Base-by-base conservation (phyloP, 2,113 vertebrate genomes). In the Psilopogon haemacephalus region DNA sequence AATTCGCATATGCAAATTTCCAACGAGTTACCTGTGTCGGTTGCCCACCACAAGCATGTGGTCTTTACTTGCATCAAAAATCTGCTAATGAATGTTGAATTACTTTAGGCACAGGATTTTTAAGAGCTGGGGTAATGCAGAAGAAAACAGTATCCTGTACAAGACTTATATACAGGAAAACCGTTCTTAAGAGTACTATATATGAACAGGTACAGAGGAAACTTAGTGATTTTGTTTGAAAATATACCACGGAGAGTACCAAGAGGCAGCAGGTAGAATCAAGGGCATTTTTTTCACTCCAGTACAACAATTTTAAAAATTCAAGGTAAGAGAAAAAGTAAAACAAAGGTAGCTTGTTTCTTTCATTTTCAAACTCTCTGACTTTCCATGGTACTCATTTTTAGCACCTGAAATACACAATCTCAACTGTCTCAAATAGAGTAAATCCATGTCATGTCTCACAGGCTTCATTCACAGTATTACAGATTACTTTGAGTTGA, bases 131-230 rank as follows among this genome's bases (percentile, higher is more conserved):
- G 3, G 3, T 30, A 62, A 40, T 19, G 18, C 12, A 64, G 33
- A 74, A 75, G 16, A 30, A 9, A 86, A 33, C 40, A 77, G 40
- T 23, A 37, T 59, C 42, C 28, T 37, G 10, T 44, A 59, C 33
- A 59, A 69, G 63, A 9, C 8, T 64, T 4, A 7, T 38, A 32
- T 42, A 42, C 37, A 72, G 37, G 28, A 71, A 91, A 78, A 8
- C 16, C 30, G 23, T 48, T 44, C 54, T 88, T 72, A 54, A 54
- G 27, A 60, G 20, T 27, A 12, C 9, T 64, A 17, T 11, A 59
- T 12, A 12, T 28, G n/a, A 86, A 52, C 20, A 81, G 3, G 24
- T 59, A 13, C 0, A 0, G 23, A 3, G 42, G 27, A 42, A 56
- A 75, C 52, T 33, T 18, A 64, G 20, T 62, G 68, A 40, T 71